phyloP scores from a whole-genome alignment of 2,888 invertebrate species.

The Dugesia japonica region DNA sequence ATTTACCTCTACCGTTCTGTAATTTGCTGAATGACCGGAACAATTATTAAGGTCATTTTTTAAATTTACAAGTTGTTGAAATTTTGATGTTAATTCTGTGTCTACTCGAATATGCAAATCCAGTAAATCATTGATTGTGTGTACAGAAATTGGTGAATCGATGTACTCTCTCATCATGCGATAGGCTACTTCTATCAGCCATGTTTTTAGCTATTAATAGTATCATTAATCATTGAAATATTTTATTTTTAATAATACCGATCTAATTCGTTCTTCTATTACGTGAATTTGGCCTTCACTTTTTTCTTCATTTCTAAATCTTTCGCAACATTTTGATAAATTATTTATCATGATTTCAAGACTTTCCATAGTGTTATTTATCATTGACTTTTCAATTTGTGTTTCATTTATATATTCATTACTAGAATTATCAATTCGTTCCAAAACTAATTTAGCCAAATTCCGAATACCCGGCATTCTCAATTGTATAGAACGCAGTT shows the following conservation, averaged over 20 bases:
- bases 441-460: background rate
- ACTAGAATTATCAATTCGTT: background rate
- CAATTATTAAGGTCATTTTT: background rate
- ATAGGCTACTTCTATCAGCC: background rate
- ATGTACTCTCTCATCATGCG: constrained; percentile 8
- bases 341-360: background rate
- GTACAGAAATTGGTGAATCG: background rate
- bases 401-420: background rate
- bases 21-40: background rate
- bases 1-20: background rate
- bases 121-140: background rate
- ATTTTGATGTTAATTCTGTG: background rate
- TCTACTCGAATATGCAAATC: background rate
- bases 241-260: no score
- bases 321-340: background rate
- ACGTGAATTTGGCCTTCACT: background rate
- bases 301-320: constrained; percentile 10
- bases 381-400: background rate
- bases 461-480: background rate
- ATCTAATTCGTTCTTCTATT: background rate
- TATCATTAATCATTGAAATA: background rate
- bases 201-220: background rate
- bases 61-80: background rate
- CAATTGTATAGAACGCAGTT: background rate
- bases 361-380: background rate